Evolutionary conservation across 2,888 invertebrate species (phyloP), one percentile per base, ranked within the genome.

Genomic region (Drosophila tanythrix): DNA sequence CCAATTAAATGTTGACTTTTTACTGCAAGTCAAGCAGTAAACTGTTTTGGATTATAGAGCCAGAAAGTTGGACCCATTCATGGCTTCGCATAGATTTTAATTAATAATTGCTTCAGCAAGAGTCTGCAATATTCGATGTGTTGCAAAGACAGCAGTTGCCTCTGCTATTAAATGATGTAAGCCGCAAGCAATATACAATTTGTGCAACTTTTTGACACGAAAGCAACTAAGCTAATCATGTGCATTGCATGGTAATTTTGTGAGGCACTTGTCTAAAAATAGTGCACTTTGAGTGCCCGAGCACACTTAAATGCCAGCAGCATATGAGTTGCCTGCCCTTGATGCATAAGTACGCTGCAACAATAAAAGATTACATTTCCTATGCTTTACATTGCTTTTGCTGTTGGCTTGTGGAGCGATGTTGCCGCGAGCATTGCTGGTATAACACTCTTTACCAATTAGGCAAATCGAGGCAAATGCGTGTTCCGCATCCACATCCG

Each of bases 381-480:
- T 1, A 6, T 18, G 43, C 43, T 11, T 38, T 15, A n/a, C 21
- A 7, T 1, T 31, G 63, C 43, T 11, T 8, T 55, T 56, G 35
- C 25, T 18, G 18, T n/a, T 35, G 31, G 15, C 7, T 21, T 33
- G 10, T 46, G 57, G 61, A 53, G 31, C 35, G 35, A 10, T 35
- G 33, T 48, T n/a, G 46, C 52, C 33, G 13, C 25, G 13, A 51
- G 50, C 65, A 40, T 21, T 21, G 56, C 31, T 56, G 29, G 21
- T 64, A 61, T 61, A 61, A 64, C 63, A 58, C 67, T 81, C 56
- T 74, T 81, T 72, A 64, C 70, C 79, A 84, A 88, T 84, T 88
- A 86, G 69, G 70, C 76, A 88, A 84, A 84, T 88, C 89, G 89
- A 74, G 70, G 70, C 74, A 36, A 76, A 71, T 87, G 79, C 72